phyloP scores from a whole-genome alignment of 2,888 invertebrate species.

The Hyposoter didymator region DNA sequence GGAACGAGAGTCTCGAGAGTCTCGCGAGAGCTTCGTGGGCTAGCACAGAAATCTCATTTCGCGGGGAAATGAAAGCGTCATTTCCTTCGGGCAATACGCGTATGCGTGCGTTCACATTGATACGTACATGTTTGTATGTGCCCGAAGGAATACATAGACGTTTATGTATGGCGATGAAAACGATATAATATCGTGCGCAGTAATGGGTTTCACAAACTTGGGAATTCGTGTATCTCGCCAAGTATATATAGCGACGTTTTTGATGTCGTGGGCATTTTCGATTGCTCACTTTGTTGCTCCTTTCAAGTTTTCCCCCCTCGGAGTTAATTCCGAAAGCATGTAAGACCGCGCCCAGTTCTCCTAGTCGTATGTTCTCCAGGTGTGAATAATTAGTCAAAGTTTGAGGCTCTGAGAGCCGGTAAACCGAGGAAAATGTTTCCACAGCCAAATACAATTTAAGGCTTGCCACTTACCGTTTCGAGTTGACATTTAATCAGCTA shows the following conservation, averaged over 20 bases:
- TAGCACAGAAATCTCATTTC: slow-evolving; percentile 58
- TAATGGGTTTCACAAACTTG: slow-evolving; percentile 52
- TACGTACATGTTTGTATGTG: not conserved
- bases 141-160: not conserved
- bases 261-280: slow-evolving; percentile 26
- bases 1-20: slow-evolving; percentile 58
- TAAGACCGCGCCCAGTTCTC: not conserved
- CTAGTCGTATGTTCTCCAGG: not conserved
- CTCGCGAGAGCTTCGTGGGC: slow-evolving; percentile 48
- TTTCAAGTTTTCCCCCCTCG: slow-evolving; percentile 12
- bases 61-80: slow-evolving; percentile 56
- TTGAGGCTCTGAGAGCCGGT: not conserved
- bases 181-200: slow-evolving; percentile 10
- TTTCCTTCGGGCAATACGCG: slow-evolving; percentile 52
- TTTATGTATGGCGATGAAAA: not conserved
- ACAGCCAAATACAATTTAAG: not conserved
- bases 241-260: slow-evolving; percentile 2
- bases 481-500: not conserved
- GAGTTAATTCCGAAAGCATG: slow-evolving; percentile 1
- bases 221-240: slow-evolving; percentile 21
- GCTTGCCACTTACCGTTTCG: not conserved
- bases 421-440: not conserved
- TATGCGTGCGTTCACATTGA: not conserved
- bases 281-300: slow-evolving; percentile 12
- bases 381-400: not conserved